Conservation (phyloP, 2,888 invertebrate species). For the Cephus runcator region DNA sequence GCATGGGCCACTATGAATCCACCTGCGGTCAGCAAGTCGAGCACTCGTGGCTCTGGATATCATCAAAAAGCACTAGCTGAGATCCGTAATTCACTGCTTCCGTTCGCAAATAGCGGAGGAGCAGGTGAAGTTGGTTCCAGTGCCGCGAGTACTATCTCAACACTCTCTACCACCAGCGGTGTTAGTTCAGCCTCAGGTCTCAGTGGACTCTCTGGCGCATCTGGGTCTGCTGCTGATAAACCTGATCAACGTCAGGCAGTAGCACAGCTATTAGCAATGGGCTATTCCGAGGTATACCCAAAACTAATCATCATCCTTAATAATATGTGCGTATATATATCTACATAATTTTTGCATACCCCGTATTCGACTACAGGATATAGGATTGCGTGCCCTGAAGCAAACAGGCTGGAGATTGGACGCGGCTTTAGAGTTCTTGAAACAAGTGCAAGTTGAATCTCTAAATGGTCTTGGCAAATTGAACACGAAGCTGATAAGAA, state of each 20-base stretch:
- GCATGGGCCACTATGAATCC: conserved; percentile 69
- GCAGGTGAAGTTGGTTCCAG: conserved; percentile 77
- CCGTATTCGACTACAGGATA: conserved; percentile 69
- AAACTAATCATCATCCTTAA: not conserved
- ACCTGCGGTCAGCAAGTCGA: conserved; percentile 69
- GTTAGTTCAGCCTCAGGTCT: conserved; percentile 72
- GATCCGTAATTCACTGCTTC: conserved; percentile 84
- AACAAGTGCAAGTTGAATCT: conserved; percentile 72
- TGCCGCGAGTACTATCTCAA: conserved; percentile 80
- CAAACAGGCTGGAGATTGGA: conserved; percentile 77
- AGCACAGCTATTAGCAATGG: conserved; percentile 76
- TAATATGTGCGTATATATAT: not conserved
- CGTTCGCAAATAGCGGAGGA: conserved; percentile 78
- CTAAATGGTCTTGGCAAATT: conserved; percentile 70
- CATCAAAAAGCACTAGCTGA: conserved; percentile 89
- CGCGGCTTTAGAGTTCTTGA: conserved; percentile 75
- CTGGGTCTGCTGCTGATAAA: conserved; percentile 73
- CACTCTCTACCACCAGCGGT: conserved; percentile 72
- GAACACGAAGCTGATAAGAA: conserved; percentile 80
- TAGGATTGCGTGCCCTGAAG: conserved; percentile 76
- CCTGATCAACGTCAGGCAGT: conserved; percentile 74
- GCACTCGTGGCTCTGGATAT: conserved; percentile 81
- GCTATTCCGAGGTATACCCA: conserved; percentile 77
- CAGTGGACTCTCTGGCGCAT: conserved; percentile 71
- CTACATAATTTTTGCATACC: not conserved